Base-by-base conservation (phyloP, 2,113 vertebrate species). In the Sialia sialis region DNA sequence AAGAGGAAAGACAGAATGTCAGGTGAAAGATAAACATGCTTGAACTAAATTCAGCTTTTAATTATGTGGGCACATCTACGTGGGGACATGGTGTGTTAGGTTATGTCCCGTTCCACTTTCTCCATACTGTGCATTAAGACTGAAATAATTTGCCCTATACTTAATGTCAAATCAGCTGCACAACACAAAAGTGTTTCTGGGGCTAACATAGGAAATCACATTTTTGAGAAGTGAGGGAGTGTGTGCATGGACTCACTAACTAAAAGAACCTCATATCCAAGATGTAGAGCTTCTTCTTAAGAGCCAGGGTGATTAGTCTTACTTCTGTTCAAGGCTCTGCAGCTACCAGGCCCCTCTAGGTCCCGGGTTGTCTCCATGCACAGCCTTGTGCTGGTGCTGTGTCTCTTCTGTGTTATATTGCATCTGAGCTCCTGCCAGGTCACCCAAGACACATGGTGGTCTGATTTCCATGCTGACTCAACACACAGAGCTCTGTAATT, bases 401-500 rank as follows among this genome's bases (percentile, higher is more conserved):
- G 9, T 36, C 41, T 38, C 38, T 69, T 54, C 49, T 59, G 10
- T 1, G 1, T 69, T 67, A 14, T 6, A 1, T 4, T 41, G 27
- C 14, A 58, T 16, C 41, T 77, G 76, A 34, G 27, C 15, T 72
- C 25, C 25, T 88, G 54, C n/a, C 70, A 32, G 43, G 17, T 21
- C 34, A 66, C 13, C 15, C 20, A 52, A 48, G 58, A 34, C 30
- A 69, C 22, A 4, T 1, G 4, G 41, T 44, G 41, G 15, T 63
- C 22, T 52, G 30, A 29, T 23, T 76, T 38, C 27, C 9, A 2
- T 29, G 11, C 36, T 20, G 1, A 49, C 8, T 14, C 39, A 48
- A 27, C 0, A 0, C 38, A 74, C 17, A 51, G 51, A 67, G 5
- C 12, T 81, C 75, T 16, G 3, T 34, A 86, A 41, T 0, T 54